Evolutionary conservation across 2,797 vertebrate species (phyloP).

Genomic region (Distichodus sexfasciatus): DNA sequence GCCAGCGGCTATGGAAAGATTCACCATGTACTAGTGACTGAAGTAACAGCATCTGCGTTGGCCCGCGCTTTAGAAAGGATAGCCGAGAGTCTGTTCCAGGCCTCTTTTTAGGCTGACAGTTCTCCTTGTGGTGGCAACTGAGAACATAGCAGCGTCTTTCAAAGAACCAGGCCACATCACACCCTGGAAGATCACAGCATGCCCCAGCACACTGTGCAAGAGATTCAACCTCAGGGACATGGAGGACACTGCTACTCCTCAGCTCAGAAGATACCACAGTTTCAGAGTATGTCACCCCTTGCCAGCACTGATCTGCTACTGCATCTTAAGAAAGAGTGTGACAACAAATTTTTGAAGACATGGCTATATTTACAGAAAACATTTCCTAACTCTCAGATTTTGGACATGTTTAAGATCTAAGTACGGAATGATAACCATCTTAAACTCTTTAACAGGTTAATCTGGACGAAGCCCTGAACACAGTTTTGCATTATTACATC

Average conservation of each 20-base stretch:
- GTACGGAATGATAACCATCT: no score
- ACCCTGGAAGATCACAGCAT: constrained; percentile 80
- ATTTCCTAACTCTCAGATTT: neutral
- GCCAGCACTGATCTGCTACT: constrained; percentile 77
- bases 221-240: constrained; percentile 73
- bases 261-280: constrained; percentile 80
- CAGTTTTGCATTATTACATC: no score
- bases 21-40: constrained; percentile 72
- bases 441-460: no score
- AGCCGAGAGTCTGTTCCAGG: constrained; percentile 76
- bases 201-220: constrained; percentile 76
- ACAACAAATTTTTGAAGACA: no score
- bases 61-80: constrained; percentile 77
- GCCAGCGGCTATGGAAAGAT: constrained; percentile 62
- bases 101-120: constrained; percentile 77
- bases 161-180: constrained; percentile 87
- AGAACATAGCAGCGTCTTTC: constrained; percentile 84
- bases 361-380: neutral
- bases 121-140: constrained; percentile 77
- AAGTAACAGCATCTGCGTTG: constrained; percentile 68
- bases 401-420: no score
- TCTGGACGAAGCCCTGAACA: no score
- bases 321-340: constrained; percentile 74
- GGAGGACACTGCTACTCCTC: constrained; percentile 74
- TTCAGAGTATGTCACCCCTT: constrained; percentile 75